Evolutionary conservation across 2,113 vertebrate genomes (phyloP).

Genomic region (Chlorodrepanis virens): DNA sequence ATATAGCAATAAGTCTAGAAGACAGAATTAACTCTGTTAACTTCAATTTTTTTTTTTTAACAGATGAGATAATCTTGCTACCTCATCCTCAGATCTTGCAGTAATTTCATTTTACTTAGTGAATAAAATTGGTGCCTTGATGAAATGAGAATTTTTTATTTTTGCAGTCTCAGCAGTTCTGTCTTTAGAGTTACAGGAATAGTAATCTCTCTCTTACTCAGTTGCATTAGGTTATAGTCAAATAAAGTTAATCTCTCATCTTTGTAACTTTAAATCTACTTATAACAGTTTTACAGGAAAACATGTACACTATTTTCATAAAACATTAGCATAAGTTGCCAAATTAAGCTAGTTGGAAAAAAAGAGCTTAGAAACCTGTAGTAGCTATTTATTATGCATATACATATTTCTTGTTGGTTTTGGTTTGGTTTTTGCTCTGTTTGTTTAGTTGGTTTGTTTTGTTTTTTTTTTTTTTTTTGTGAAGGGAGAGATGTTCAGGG

Average conservation of each 20-base stretch:
- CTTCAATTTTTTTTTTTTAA: background rate
- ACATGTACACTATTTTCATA: background rate
- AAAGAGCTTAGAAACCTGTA: background rate
- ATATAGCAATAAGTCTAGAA: background rate
- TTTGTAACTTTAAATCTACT: background rate
- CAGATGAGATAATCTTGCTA: background rate
- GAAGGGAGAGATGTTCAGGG: background rate
- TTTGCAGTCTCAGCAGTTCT: conserved; percentile 20
- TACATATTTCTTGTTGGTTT: background rate
- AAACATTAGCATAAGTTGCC: background rate
- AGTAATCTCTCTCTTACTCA: background rate
- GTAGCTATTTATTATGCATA: background rate
- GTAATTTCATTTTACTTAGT: background rate
- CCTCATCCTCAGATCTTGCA: background rate
- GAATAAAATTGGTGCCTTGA: conserved; percentile 26
- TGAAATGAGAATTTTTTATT: conserved; percentile 2
- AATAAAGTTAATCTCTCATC: background rate
- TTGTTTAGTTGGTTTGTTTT: background rate
- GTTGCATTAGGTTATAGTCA: background rate
- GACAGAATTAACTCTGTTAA: background rate
- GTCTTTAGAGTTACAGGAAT: conserved; percentile 3
- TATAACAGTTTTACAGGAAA: background rate
- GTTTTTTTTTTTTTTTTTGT: background rate
- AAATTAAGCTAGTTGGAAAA: background rate
- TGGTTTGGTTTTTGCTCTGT: background rate